phyloP scores from a whole-genome alignment of 2,113 vertebrate genomes.

The Ptilonorhynchus violaceus region DNA sequence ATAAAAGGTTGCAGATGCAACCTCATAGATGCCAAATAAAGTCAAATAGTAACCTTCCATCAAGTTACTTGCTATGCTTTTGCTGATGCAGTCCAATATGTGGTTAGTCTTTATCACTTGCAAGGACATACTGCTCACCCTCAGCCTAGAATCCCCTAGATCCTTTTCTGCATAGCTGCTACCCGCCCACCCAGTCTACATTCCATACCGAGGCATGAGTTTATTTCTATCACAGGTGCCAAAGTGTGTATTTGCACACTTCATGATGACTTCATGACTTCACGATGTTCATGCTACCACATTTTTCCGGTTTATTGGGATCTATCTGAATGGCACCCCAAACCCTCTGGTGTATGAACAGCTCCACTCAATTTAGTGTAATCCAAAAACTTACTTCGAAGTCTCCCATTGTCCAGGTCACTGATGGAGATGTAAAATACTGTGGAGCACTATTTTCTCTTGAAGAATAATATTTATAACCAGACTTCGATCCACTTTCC shows the following conservation, averaged over 20 bases:
- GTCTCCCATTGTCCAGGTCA: background rate
- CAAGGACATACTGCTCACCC: background rate
- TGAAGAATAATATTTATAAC: background rate
- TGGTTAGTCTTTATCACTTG: background rate
- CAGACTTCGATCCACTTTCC: background rate
- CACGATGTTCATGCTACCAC: background rate
- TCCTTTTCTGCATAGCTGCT: background rate
- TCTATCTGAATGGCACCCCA: background rate
- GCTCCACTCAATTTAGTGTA: background rate
- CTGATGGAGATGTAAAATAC: background rate
- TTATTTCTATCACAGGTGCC: background rate
- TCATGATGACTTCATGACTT: background rate
- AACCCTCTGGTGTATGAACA: background rate
- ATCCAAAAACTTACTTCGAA: background rate
- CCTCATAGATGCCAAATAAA: background rate
- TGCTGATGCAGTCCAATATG: background rate
- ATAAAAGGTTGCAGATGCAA: background rate
- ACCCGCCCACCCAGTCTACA: background rate
- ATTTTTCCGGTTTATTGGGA: background rate
- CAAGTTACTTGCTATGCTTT: background rate
- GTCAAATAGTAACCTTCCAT: background rate
- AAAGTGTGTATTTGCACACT: background rate
- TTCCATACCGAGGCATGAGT: accelerated
- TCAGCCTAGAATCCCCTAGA: background rate
- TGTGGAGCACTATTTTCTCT: background rate